Conservation (phyloP, 2,888 invertebrate genomes). For the Scaptomyza tumidula region DNA sequence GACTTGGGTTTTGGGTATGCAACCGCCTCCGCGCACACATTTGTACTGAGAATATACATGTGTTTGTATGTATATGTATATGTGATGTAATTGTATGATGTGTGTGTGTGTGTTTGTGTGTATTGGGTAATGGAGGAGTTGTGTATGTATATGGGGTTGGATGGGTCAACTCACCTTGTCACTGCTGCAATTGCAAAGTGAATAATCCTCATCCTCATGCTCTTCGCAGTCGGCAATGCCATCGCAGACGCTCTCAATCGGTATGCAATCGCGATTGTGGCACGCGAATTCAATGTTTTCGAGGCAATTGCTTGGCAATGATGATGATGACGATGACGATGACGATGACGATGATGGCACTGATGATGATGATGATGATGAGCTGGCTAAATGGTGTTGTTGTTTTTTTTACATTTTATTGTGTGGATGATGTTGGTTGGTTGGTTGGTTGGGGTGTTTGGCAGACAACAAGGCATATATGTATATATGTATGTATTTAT, state of each 20-base stretch:
- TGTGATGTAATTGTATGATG: conserved; percentile 16
- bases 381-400: conserved; percentile 61
- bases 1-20: conserved; percentile 83
- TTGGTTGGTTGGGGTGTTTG: conserved; percentile 36
- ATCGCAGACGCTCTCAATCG: conserved; percentile 92
- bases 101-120: conserved; percentile 4
- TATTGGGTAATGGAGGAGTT: background rate
- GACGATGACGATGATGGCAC: conserved; percentile 33
- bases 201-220: conserved; percentile 89
- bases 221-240: conserved; percentile 91
- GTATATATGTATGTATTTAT: conserved; percentile 32
- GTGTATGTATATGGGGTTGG: background rate
- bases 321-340: conserved; percentile 36
- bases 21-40: conserved; percentile 84
- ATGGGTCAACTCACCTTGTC: conserved; percentile 82
- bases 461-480: conserved; percentile 62
- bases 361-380: conserved; percentile 36
- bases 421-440: conserved; percentile 27
- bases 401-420: conserved; percentile 27
- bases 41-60: conserved; percentile 80
- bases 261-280: conserved; percentile 88
- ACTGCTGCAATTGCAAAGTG: conserved; percentile 79
- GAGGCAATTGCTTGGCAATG: conserved; percentile 63
- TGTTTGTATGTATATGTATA: conserved; percentile 31
- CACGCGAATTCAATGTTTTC: conserved; percentile 87